Conservation (phyloP, 2,113 vertebrate species). For the Tympanuchus pallidicinctus region DNA sequence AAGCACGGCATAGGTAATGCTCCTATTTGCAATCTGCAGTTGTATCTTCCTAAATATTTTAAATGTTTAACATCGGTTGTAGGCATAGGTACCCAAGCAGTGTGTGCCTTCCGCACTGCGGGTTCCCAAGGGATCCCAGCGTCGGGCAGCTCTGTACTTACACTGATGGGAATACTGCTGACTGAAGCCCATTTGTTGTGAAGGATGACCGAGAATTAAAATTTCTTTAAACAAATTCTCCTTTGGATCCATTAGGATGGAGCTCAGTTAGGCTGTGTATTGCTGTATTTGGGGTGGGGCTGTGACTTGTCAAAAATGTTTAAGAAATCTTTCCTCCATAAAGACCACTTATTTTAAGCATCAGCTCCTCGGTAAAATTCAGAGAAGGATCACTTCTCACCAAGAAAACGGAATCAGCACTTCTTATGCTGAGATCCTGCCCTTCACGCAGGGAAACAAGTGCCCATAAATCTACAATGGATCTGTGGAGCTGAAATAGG, state of each 20-base stretch:
- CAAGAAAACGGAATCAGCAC: conserved; percentile 30
- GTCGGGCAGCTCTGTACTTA: not conserved
- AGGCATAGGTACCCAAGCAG: conserved; percentile 11
- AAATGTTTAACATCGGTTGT: conserved; percentile 11
- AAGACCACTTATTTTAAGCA: conserved; percentile 35
- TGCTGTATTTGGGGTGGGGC: not conserved
- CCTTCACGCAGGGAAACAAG: conserved; percentile 42
- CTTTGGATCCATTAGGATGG: conserved; percentile 18
- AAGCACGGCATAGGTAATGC: not conserved
- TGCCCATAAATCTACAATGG: conserved; percentile 53
- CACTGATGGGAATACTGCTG: conserved; percentile 24
- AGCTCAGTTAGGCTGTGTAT: not conserved
- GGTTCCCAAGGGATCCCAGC: not conserved
- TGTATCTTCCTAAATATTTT: conserved; percentile 64
- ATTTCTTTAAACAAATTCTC: conserved; percentile 32
- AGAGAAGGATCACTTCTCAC: conserved; percentile 40
- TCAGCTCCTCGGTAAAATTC: conserved; percentile 11
- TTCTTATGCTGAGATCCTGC: conserved; percentile 33
- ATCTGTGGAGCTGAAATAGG: conserved; percentile 48
- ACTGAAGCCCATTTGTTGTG: conserved; percentile 27
- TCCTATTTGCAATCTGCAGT: not conserved
- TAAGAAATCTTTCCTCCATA: conserved; percentile 26
- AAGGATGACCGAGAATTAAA: not conserved
- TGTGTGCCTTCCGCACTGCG: fast-evolving
- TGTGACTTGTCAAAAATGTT: not conserved